These are phyloP conservation scores for Drosophila paulistorum DNA, from an alignment of 1,140 invertebrate genomes.

Conservation along the genomic window DNA sequence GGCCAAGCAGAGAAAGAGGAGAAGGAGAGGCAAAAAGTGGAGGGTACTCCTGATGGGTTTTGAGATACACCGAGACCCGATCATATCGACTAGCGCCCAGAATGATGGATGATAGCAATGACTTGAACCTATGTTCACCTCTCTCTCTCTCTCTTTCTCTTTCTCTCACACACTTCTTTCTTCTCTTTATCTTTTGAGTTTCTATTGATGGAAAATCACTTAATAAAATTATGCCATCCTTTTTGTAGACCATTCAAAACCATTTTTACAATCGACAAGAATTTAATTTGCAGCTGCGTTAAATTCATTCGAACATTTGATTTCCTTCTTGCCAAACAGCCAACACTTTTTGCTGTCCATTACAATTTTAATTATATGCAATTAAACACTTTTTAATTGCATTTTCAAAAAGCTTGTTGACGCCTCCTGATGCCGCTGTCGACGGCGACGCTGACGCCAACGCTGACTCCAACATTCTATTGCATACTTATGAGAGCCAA, in stretches of 20 bases:
- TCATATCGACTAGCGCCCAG: constrained; percentile 17
- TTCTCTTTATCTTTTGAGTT: constrained; percentile 5
- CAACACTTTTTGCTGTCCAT: constrained; percentile 37
- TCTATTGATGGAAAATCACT: constrained; percentile 64
- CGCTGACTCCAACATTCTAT: not conserved
- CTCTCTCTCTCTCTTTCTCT: not conserved
- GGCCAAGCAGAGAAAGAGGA: not conserved
- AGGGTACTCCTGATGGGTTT: not conserved
- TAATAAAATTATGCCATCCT: constrained; percentile 59
- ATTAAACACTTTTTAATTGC: constrained; percentile 72
- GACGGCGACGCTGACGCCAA: no score
- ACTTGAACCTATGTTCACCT: not conserved
- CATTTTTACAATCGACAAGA: constrained; percentile 24
- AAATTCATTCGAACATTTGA: constrained; percentile 52
- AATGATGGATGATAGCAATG: constrained; percentile 31
- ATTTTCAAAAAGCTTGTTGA: constrained; percentile 49
- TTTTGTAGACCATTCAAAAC: constrained; percentile 21
- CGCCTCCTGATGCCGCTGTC: not conserved
- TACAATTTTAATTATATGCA: constrained; percentile 68
- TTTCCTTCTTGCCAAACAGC: constrained; percentile 19
- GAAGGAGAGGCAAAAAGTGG: not conserved
- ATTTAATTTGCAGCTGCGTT: constrained; percentile 57
- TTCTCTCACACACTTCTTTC: not conserved
- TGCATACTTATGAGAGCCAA: constrained; percentile 18
- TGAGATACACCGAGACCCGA: not conserved